Evolutionary conservation across 2,113 vertebrate genomes (phyloP).

Genomic region (Ammospiza nelsoni): DNA sequence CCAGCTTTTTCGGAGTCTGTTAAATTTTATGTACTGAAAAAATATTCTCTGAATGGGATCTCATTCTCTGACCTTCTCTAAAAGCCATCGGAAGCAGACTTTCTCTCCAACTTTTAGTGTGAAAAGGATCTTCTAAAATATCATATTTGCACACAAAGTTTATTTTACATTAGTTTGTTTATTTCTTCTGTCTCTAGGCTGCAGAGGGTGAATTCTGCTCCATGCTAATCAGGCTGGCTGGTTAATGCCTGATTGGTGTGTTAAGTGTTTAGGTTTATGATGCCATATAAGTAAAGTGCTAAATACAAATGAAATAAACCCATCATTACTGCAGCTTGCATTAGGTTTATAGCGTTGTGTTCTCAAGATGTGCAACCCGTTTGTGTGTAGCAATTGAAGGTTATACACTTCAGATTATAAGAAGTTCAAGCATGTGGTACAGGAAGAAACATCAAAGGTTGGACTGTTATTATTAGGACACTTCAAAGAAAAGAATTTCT

Average conservation of each 20-base stretch:
- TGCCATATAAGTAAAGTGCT: not conserved
- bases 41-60: not conserved
- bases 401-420: constrained; percentile 82
- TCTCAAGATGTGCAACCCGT: constrained; percentile 46
- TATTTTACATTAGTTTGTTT: constrained; percentile 13
- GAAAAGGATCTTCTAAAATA: not conserved
- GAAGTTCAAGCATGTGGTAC: constrained; percentile 87
- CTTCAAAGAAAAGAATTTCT: constrained; percentile 91
- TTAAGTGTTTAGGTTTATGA: constrained; percentile 24
- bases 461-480: constrained; percentile 87
- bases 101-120: not conserved
- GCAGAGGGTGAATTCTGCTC: not conserved
- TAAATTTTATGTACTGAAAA: not conserved
- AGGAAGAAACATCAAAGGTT: constrained; percentile 92
- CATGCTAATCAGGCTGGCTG: constrained; percentile 22
- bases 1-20: not conserved
- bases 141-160: not conserved
- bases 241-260: constrained; percentile 6
- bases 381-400: constrained; percentile 60
- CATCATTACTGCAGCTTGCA: constrained; percentile 35
- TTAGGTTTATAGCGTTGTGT: constrained; percentile 45
- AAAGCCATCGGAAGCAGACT: not conserved
- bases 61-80: not conserved
- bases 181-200: not conserved
- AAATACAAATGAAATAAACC: constrained; percentile 52